These are phyloP conservation scores for Aspidiotus destructor DNA, from an alignment of 2,888 invertebrate genomes.

Conservation along the genomic window DNA sequence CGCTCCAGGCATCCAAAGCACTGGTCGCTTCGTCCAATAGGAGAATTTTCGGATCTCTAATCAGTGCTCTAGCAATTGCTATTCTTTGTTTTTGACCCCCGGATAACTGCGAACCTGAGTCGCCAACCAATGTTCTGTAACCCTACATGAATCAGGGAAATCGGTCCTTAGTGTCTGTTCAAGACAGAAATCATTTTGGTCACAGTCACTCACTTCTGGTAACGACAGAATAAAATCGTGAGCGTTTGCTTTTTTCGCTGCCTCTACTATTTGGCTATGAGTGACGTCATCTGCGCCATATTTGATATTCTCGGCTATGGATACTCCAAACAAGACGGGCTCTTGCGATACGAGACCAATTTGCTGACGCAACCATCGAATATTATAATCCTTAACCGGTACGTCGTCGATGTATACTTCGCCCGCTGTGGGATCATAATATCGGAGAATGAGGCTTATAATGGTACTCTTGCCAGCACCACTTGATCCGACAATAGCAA, in stretches of 20 bases:
- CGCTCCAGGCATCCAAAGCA: constrained; percentile 75
- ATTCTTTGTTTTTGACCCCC: constrained; percentile 88
- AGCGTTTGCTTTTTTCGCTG: constrained; percentile 44
- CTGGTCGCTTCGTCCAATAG: constrained; percentile 82
- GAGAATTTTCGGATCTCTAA: constrained; percentile 67
- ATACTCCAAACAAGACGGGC: constrained; percentile 57
- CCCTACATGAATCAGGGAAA: constrained; percentile 45
- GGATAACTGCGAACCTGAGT: constrained; percentile 67
- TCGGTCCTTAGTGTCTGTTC: neutral
- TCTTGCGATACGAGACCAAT: constrained; percentile 88
- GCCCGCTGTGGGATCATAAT: constrained; percentile 60
- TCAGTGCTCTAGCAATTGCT: constrained; percentile 77
- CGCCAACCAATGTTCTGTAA: constrained; percentile 73
- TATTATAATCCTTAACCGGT: constrained; percentile 59
- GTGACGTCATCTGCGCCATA: constrained; percentile 45
- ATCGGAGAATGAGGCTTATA: constrained; percentile 61
- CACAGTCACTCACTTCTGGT: constrained; percentile 34
- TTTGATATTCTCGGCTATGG: constrained; percentile 51
- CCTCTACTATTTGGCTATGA: constrained; percentile 41
- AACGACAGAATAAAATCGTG: constrained; percentile 39
- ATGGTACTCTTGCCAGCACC: constrained; percentile 74
- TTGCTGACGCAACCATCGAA: constrained; percentile 65
- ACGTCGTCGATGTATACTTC: constrained; percentile 55
- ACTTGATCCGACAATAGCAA: constrained; percentile 62
- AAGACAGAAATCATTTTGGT: constrained; percentile 42